Base-by-base conservation (phyloP, 1,140 invertebrate species). In the Halesus radiatus region DNA sequence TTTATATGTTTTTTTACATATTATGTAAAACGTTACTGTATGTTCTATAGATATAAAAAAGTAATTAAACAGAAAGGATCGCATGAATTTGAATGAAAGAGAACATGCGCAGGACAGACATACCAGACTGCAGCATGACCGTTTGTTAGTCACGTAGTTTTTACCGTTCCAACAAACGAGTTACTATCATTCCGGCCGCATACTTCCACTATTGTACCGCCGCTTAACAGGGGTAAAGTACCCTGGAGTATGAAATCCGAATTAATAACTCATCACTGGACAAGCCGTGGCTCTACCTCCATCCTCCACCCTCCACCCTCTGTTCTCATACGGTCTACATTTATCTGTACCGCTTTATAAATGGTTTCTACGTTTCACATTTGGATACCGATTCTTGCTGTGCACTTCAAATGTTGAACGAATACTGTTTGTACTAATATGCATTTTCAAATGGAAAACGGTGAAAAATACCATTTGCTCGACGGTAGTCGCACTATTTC, bases 241-340 rank as follows among this genome's bases (percentile, higher is more conserved):
- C 29, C 18, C 23, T 37, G 74, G 54, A 76, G 54, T 76, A 76
- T 60, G 53, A 76, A 76, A 76, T 76, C 53, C 8, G 29, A 60
- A 76, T 76, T 76, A 76, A 37, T 62, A 32, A 60, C 45, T 58
- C 74, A 58, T 62, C 74, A 50, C 15, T 62, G 54, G 32, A 18
- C 52, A 37, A 37, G 56, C 72, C 32, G 8, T 45, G 16, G 23
- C 20, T 32, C 3, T n/a, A n/a, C n/a, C n/a, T n/a, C n/a, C n/a
- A n/a, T n/a, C n/a, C n/a, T n/a, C n/a, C n/a, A n/a, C n/a, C n/a
- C n/a, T n/a, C n/a, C n/a, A n/a, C n/a, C 5, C 20, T 56, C 54
- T 56, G 6, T 7, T 8, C 54, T 56, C 54, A 18, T 10, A 18
- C n/a, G 20, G 20, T 56, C n/a, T n/a, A 56, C 54, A 18, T n/a